Conservation (phyloP, 2,113 vertebrate species). For the Xenopus borealis region DNA sequence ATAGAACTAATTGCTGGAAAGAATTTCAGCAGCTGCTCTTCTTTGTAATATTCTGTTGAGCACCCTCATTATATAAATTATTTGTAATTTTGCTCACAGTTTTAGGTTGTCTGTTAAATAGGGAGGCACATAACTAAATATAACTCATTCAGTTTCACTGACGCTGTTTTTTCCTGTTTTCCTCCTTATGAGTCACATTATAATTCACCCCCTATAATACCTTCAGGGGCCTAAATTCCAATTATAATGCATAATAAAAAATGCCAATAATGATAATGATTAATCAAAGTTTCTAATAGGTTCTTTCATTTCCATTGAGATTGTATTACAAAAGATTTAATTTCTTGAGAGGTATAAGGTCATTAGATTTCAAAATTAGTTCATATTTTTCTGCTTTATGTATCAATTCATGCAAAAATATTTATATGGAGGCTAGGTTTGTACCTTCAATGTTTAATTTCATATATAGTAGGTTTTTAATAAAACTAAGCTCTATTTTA, state of each 20-base stretch:
- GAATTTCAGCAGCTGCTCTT: too few species aligned
- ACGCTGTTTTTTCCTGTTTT: conserved; percentile 11
- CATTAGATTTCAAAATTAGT: not conserved
- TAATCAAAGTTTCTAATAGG: conserved; percentile 35
- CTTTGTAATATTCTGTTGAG: too few species aligned
- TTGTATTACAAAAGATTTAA: conserved; percentile 10
- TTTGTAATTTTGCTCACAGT: too few species aligned
- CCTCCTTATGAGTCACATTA: conserved; percentile 11
- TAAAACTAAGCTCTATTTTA: too few species aligned
- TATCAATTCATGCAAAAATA: too few species aligned
- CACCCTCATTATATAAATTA: too few species aligned
- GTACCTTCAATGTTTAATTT: too few species aligned
- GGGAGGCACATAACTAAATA: not conserved
- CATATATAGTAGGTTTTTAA: too few species aligned
- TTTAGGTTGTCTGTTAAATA: not conserved
- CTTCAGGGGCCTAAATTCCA: conserved; percentile 23
- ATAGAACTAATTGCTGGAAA: too few species aligned
- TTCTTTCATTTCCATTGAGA: conserved; percentile 25
- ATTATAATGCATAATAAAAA: conserved; percentile 30
- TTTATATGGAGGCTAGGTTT: too few species aligned
- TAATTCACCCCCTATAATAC: conserved; percentile 3
- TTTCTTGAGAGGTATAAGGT: conserved; percentile 7
- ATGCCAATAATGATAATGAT: conserved; percentile 23
- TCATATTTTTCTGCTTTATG: not conserved
- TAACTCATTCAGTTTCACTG: conserved; percentile 2